Evolutionary conservation across 53 echinoderm and acorn worm genomes (phyloP).

Genomic region (Echinometra lucunter): DNA sequence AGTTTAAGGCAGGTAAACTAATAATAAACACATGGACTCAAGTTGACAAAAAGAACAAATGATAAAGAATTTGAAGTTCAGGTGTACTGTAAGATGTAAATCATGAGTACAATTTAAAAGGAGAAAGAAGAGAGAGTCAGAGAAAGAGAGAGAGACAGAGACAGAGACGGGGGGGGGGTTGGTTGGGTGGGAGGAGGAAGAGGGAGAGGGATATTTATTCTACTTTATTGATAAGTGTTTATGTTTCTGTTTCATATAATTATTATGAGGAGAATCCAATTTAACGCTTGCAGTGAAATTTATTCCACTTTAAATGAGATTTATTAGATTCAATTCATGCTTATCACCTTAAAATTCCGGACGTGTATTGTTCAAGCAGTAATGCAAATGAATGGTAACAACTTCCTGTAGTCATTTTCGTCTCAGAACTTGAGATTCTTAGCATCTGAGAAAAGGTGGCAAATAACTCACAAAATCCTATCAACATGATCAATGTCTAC

Average conservation of each 20-base stretch:
- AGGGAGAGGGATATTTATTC: background rate
- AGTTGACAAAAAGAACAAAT: too few species aligned
- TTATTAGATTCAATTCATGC: background rate
- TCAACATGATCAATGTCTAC: background rate
- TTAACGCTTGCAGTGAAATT: background rate
- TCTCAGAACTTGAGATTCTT: background rate
- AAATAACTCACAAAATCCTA: background rate
- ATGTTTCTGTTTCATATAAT: background rate
- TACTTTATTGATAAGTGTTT: background rate
- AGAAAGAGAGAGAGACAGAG: background rate
- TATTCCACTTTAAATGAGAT: background rate
- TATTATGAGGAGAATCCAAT: background rate
- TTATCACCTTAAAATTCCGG: background rate
- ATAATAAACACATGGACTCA: too few species aligned
- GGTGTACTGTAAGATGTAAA: background rate
- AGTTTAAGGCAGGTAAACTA: too few species aligned
- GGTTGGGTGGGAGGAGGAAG: background rate
- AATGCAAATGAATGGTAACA: background rate
- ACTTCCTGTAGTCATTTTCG: background rate
- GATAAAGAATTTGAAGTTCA: too few species aligned
- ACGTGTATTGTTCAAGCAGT: background rate
- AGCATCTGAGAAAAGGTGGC: background rate
- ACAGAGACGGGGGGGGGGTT: background rate
- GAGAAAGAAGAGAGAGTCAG: background rate
- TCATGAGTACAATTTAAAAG: background rate